A percentile compares a stretch with the other conserved stretches of the same genome.
Conservation (phyloP, 2,888 invertebrate species). For the Eristalinus aeneus region DNA sequence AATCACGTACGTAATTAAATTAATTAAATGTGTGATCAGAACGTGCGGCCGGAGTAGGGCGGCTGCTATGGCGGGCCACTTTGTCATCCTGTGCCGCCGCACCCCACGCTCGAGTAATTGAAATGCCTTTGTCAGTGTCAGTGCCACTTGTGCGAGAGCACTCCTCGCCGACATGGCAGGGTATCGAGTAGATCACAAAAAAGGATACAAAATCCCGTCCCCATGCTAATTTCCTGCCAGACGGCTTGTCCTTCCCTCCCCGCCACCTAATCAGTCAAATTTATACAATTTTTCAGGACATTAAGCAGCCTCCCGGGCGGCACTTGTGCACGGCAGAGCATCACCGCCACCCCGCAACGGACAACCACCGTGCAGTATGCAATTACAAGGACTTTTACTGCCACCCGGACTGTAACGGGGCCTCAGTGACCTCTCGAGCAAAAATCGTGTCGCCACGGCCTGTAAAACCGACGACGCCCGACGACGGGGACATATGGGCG, state of each 20-base stretch:
- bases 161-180: slow-evolving; percentile 30
- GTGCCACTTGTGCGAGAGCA: slow-evolving; percentile 34
- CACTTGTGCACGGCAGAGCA: slow-evolving; percentile 50
- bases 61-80: slow-evolving; percentile 51
- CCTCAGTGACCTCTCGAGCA: not conserved
- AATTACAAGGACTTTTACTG: slow-evolving; percentile 62
- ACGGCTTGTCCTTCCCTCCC: slow-evolving; percentile 1
- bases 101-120: not conserved
- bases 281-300: slow-evolving; percentile 70
- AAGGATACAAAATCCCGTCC: slow-evolving; percentile 46
- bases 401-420: not conserved
- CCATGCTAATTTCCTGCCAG: slow-evolving; percentile 53
- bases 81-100: not conserved
- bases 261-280: slow-evolving; percentile 62
- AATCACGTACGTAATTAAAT: slow-evolving; percentile 70
- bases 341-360: slow-evolving; percentile 7
- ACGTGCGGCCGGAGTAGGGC: not conserved
- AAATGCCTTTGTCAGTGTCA: slow-evolving; percentile 50
- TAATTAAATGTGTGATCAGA: slow-evolving; percentile 67
- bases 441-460: not conserved
- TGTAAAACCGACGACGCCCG: slow-evolving; percentile 17
- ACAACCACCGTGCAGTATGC: slow-evolving; percentile 57
- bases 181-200: slow-evolving; percentile 55
- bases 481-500: slow-evolving; percentile 46
- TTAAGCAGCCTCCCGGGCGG: slow-evolving; percentile 59